Percentiles rank a stretch among this genome's conserved stretches.
Evolutionary conservation across 2,888 invertebrate genomes (phyloP).

Genomic region (Eupithecia inturbata): DNA sequence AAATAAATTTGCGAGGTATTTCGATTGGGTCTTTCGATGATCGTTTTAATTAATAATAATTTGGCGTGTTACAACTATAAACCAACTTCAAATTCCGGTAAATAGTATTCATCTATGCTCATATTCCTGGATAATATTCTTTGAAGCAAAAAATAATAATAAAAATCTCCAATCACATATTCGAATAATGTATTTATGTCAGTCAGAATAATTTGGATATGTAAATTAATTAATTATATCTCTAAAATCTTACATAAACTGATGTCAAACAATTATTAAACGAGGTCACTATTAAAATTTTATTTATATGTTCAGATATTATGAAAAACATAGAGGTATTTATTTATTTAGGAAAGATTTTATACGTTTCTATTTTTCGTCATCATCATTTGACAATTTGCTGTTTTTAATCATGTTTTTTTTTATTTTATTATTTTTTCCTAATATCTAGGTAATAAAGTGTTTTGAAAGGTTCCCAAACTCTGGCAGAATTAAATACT

Average conservation of each 20-base stretch:
- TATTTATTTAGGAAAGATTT: neutral
- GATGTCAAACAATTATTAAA: neutral
- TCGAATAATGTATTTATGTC: neutral
- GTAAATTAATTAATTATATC: neutral
- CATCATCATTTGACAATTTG: neutral
- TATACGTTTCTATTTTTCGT: neutral
- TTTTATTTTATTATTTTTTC: no score
- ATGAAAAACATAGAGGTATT: neutral
- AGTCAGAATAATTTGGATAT: neutral
- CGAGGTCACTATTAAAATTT: neutral
- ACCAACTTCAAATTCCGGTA: no score
- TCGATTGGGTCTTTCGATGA: neutral
- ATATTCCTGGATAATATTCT: no score
- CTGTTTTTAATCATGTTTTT: no score
- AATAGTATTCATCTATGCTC: no score
- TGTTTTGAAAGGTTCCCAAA: neutral
- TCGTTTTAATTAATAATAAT: neutral
- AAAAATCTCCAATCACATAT: neutral
- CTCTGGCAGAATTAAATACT: neutral
- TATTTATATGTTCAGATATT: no score
- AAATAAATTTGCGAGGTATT: neutral
- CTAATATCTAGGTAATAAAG: no score
- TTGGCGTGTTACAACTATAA: no score
- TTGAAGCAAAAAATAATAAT: no score
- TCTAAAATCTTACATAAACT: neutral